Evolutionary conservation across 2,113 vertebrate species (phyloP).

Genomic region (Hucho hucho): DNA sequence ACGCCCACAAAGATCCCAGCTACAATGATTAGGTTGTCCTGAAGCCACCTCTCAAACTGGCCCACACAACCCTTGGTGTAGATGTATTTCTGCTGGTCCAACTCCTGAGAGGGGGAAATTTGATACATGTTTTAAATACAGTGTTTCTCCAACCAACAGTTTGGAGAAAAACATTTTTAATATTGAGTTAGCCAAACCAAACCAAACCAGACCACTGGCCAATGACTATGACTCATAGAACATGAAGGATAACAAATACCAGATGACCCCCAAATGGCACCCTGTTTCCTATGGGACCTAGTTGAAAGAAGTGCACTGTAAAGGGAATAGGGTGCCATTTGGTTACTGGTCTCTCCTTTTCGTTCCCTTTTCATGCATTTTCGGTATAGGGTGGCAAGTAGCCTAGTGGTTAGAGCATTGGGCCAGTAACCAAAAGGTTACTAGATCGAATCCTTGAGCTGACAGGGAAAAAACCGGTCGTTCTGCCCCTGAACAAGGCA

Average conservation of each 20-base stretch:
- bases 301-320: too few species aligned
- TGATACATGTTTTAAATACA: background rate
- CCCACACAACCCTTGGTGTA: constrained; percentile 89
- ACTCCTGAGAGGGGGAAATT: constrained; percentile 66
- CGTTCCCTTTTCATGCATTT: too few species aligned
- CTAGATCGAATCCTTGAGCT: too few species aligned
- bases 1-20: constrained; percentile 85
- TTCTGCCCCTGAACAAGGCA: too few species aligned
- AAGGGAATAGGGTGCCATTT: too few species aligned
- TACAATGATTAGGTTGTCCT: constrained; percentile 87
- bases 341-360: background rate
- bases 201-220: too few species aligned
- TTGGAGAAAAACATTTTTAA: background rate
- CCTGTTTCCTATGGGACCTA: too few species aligned
- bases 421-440: too few species aligned
- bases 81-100: constrained; percentile 83
- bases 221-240: constrained; percentile 39
- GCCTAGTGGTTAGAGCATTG: too few species aligned
- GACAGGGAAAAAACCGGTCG: too few species aligned
- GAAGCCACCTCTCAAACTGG: constrained; percentile 93
- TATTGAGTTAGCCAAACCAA: too few species aligned
- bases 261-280: too few species aligned
- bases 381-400: background rate
- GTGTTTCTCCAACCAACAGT: background rate
- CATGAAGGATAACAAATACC: background rate